A percentile compares a stretch with the other conserved stretches of the same genome.
These are phyloP conservation scores for Synanthedon vespiformis DNA, from an alignment of 2,888 invertebrate genomes.

Conservation along the genomic window DNA sequence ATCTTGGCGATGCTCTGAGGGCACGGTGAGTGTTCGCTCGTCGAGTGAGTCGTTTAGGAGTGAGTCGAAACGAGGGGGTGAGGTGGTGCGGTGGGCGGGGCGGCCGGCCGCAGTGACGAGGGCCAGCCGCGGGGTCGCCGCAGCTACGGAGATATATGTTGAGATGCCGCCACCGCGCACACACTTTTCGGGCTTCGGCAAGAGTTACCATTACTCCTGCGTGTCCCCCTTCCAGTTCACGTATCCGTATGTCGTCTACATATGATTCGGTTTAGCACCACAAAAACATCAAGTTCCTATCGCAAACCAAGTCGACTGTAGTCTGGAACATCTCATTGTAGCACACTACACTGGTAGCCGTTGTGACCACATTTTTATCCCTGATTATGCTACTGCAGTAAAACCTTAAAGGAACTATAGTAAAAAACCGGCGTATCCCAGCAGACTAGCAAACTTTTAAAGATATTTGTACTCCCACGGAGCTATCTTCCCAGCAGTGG, in stretches of 20 bases:
- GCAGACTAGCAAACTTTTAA: too few relatives aligned
- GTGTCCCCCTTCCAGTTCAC: constrained; percentile 66
- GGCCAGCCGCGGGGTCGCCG: constrained; percentile 63
- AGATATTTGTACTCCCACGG: too few relatives aligned
- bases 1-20: constrained; percentile 61
- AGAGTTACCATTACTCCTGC: constrained; percentile 67
- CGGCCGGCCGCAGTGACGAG: constrained; percentile 66
- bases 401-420: too few relatives aligned
- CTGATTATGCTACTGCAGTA: too few relatives aligned
- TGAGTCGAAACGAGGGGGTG: constrained; percentile 46
- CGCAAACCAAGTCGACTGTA: too few relatives aligned
- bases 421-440: too few relatives aligned
- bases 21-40: constrained; percentile 38
- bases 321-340: too few relatives aligned
- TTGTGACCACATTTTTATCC: too few relatives aligned
- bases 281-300: too few relatives aligned
- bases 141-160: constrained; percentile 57
- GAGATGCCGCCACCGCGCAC: constrained; percentile 61
- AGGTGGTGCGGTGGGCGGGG: constrained; percentile 42
- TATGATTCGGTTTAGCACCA: constrained; percentile 23
- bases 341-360: too few relatives aligned
- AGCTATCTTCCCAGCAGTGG: too few relatives aligned
- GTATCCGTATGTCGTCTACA: constrained; percentile 61
- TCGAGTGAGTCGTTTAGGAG: constrained; percentile 30
- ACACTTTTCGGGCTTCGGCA: constrained; percentile 65